Evolutionary conservation across 2,888 invertebrate species (phyloP).

Genomic region (Andrena trimmerana): DNA sequence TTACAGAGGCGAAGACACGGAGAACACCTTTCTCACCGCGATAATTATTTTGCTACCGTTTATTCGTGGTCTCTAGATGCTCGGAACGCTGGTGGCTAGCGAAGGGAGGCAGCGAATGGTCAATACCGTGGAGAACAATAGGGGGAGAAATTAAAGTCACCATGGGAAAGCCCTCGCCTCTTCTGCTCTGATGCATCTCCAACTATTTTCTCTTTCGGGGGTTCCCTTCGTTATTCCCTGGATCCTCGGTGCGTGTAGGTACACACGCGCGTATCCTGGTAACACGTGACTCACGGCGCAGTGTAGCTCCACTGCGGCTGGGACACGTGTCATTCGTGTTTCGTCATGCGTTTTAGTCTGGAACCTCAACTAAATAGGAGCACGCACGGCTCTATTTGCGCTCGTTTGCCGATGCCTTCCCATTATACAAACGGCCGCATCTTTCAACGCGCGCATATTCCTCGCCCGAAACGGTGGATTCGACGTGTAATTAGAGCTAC

Average conservation of each 20-base stretch:
- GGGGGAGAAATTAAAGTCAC: constrained; percentile 81
- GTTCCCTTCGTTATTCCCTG: constrained; percentile 76
- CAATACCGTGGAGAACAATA: constrained; percentile 72
- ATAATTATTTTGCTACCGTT: background rate
- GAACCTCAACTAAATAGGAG: constrained; percentile 31
- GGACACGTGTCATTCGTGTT: constrained; percentile 55
- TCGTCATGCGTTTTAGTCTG: constrained; percentile 43
- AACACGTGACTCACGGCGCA: constrained; percentile 80
- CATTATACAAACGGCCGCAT: no score
- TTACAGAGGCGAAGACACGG: no score
- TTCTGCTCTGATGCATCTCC: constrained; percentile 80
- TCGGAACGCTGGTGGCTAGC: constrained; percentile 54
- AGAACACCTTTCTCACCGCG: background rate
- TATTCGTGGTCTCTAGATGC: constrained; percentile 13
- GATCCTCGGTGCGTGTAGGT: constrained; percentile 56
- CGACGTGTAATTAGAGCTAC: no score
- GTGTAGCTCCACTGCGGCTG: constrained; percentile 4
- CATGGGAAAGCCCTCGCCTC: constrained; percentile 83
- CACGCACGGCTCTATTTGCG: constrained; percentile 24
- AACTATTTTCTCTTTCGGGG: constrained; percentile 64
- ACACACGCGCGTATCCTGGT: constrained; percentile 59
- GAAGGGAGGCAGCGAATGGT: constrained; percentile 71
- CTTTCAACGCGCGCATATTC: no score
- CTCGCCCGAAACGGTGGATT: no score
- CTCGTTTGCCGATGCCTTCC: no score